A percentile compares a stretch with the other conserved stretches of the same genome.
Evolutionary conservation across 2,113 vertebrate genomes (phyloP).

Genomic region (Scomber colias): DNA sequence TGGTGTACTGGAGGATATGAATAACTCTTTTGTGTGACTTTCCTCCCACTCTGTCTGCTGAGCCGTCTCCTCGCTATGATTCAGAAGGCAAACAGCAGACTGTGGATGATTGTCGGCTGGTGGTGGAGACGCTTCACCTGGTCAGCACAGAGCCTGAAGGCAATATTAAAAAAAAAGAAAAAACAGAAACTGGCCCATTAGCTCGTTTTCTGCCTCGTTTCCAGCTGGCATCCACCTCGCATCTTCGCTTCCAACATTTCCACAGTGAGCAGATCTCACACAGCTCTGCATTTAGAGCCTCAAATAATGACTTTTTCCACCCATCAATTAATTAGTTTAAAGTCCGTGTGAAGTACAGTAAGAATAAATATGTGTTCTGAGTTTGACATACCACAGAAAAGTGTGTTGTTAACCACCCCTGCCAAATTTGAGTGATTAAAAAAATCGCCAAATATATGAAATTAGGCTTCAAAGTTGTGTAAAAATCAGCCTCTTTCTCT

Average conservation of each 20-base stretch:
- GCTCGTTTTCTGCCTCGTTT: slow-evolving; percentile 8
- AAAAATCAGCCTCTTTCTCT: too few relatives aligned
- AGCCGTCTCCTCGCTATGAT: not conserved
- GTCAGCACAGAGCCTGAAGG: not conserved
- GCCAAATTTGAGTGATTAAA: too few relatives aligned
- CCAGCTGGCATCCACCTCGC: slow-evolving; percentile 9
- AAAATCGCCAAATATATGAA: too few relatives aligned
- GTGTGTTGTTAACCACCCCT: too few relatives aligned
- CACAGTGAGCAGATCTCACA: not conserved
- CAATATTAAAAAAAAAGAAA: too few relatives aligned
- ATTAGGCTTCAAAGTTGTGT: too few relatives aligned
- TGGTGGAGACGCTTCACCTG: slow-evolving; percentile 21
- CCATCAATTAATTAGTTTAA: too few relatives aligned
- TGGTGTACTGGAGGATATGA: not conserved
- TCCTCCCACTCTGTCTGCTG: slow-evolving; percentile 1
- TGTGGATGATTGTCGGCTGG: not conserved
- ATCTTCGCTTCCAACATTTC: not conserved
- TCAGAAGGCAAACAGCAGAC: not conserved
- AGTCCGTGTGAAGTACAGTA: too few relatives aligned
- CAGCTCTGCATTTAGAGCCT: not conserved
- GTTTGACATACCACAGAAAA: too few relatives aligned
- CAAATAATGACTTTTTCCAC: not conserved
- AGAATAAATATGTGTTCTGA: too few relatives aligned
- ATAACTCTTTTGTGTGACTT: not conserved
- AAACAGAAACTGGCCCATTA: not conserved